These are phyloP conservation scores for Ochropacha duplaris DNA, from an alignment of 2,888 invertebrate genomes.

Conservation along the genomic window DNA sequence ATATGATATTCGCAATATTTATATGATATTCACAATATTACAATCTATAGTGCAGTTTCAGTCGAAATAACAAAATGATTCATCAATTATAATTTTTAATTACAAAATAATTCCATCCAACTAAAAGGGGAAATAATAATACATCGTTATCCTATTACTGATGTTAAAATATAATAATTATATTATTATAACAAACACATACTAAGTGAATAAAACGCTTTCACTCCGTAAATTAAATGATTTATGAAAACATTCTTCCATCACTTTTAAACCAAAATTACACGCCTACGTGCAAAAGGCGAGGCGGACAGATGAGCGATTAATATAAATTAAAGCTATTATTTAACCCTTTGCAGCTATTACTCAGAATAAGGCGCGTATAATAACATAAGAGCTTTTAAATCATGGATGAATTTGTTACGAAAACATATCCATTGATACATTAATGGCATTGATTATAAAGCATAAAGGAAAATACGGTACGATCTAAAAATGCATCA, in stretches of 20 bases:
- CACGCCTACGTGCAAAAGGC: constrained; percentile 44
- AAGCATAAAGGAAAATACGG: too few species aligned
- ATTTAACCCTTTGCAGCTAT: constrained; percentile 64
- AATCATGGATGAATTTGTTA: constrained; percentile 15
- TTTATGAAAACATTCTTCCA: constrained; percentile 39
- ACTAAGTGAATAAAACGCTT: constrained; percentile 13
- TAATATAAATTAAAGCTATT: constrained; percentile 71
- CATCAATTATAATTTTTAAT: too few species aligned
- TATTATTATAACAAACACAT: background rate
- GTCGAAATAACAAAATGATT: too few species aligned
- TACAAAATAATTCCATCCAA: too few species aligned
- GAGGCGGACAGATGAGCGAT: constrained; percentile 53
- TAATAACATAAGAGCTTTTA: constrained; percentile 27
- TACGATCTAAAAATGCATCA: too few species aligned
- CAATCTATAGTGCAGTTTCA: too few species aligned
- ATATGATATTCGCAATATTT: too few species aligned
- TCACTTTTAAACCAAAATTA: constrained; percentile 40
- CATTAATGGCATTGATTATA: too few species aligned
- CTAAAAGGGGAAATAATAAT: too few species aligned
- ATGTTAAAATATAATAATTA: background rate
- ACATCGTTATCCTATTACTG: background rate
- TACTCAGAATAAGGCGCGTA: constrained; percentile 39
- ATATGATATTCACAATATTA: too few species aligned
- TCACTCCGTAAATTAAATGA: constrained; percentile 39
- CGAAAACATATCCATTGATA: constrained; percentile 8